phyloP scores from a whole-genome alignment of 2,797 vertebrate species.

The Lacerta viridis region DNA sequence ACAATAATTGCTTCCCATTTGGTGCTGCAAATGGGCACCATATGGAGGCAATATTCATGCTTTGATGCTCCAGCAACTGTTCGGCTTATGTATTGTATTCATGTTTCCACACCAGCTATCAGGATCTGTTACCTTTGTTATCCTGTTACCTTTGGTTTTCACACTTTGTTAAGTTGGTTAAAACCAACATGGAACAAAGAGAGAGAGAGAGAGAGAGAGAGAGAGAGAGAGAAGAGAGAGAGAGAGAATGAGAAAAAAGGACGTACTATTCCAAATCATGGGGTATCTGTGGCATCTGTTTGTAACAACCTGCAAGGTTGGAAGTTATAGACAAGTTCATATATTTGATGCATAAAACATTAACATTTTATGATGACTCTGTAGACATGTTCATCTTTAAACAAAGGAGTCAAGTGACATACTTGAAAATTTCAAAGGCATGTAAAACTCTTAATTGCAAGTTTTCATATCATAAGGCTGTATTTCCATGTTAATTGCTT shows the following conservation, averaged over 20 bases:
- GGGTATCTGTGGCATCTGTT: neutral
- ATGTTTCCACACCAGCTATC: neutral
- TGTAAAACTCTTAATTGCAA: neutral
- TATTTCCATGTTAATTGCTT: neutral
- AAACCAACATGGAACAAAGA: neutral
- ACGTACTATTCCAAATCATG: neutral
- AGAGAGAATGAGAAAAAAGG: neutral
- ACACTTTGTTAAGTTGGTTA: slow-evolving; percentile 2
- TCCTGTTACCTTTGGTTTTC: neutral
- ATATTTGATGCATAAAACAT: neutral
- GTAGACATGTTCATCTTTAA: neutral
- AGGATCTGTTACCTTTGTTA: neutral
- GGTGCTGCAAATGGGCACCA: slow-evolving; percentile 1
- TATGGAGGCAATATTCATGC: slow-evolving; percentile 7
- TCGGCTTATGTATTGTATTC: neutral
- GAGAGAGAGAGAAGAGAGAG: neutral
- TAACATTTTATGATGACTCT: too few species aligned
- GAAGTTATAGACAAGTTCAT: neutral
- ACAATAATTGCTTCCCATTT: slow-evolving; percentile 30
- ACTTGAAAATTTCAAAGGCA: too few species aligned
- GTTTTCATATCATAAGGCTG: neutral
- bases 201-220: neutral
- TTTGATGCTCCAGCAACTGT: slow-evolving; percentile 19
- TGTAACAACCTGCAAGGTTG: neutral
- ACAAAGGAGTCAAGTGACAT: neutral